Evolutionary conservation across 1,140 invertebrate species (phyloP), one percentile per base, ranked within the genome.

Genomic region (Zelostemma sp.): DNA sequence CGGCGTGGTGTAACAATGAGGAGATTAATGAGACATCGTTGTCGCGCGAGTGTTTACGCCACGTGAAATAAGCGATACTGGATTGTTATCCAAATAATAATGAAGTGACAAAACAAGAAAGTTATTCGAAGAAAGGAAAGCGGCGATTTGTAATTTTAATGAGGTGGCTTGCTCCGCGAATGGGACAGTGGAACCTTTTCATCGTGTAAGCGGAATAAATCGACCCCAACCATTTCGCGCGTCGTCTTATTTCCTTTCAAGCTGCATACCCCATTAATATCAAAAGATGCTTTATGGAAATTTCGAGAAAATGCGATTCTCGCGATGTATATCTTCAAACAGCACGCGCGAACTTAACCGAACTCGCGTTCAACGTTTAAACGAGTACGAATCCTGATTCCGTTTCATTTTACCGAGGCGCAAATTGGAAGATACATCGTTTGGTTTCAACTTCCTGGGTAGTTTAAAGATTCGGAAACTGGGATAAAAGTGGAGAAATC

Each of bases 91-190:
- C n/a, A n/a, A n/a, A n/a, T 47, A 50, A 53, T 50, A 50, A 50
- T 35, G 28, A 63, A 56, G 60, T 56, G 46, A 56, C 21, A 47
- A 63, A 56, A 63, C 50, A 63, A 55, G 53, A 50, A 56, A 63
- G 56, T 49, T 51, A 35, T 48, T 49, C 38, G 8, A 3, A 50
- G 21, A 46, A 55, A 55, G 45, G 46, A 50, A 63, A 35, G 48
- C 35, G 51, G 19, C 25, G 14, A 55, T 55, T 49, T 45, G 21
- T 43, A 56, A 63, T 50, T 63, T 63, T 55, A 63, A 63, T 56
- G 51, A 63, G 33, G 46, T 55, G 49, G 51, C 51, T 49, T 49
- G 53, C 41, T 28, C 46, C 43, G 35, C 33, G 9, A 50, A 41
- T 50, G 45, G 56, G 51, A 63, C 60, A 50, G 53, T 56, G 2